phyloP scores from a whole-genome alignment of 2,113 vertebrate species.

The Callospermophilus lateralis region DNA sequence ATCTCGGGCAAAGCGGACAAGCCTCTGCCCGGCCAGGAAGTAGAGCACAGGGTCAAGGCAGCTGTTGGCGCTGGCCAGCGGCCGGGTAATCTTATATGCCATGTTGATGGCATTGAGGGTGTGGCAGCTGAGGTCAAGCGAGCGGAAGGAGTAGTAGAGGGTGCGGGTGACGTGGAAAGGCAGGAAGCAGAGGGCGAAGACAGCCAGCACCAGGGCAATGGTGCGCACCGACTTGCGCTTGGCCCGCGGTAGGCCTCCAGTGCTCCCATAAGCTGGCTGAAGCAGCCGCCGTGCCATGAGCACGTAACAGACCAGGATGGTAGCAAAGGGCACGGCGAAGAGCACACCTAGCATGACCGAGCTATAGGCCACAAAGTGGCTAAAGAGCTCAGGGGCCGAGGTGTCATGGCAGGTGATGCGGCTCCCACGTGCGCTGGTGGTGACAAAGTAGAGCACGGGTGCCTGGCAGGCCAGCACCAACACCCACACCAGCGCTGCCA shows the following conservation, averaged over 20 bases:
- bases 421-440: constrained; percentile 82
- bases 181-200: constrained; percentile 96
- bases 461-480: constrained; percentile 92
- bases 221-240: constrained; percentile 97
- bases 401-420: constrained; percentile 95
- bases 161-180: constrained; percentile 97
- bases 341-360: constrained; percentile 92
- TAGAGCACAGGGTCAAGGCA: constrained; percentile 97
- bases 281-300: constrained; percentile 94
- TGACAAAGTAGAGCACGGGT: constrained; percentile 95
- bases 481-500: constrained; percentile 90
- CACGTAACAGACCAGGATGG: constrained; percentile 94
- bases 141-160: constrained; percentile 95
- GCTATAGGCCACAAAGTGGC: constrained; percentile 94
- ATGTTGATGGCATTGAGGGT: constrained; percentile 92
- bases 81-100: constrained; percentile 97
- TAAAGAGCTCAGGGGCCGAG: constrained; percentile 92
- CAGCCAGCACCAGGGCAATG: constrained; percentile 94
- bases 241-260: constrained; percentile 86
- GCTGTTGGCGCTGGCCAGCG: constrained; percentile 96
- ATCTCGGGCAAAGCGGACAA: constrained; percentile 85
- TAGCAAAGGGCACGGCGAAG: constrained; percentile 93
- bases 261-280: constrained; percentile 85
- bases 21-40: constrained; percentile 95
- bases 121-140: constrained; percentile 92